These are phyloP conservation scores for Sigmodon hispidus DNA, from an alignment of 2,113 vertebrate species.

Conservation along the genomic window DNA sequence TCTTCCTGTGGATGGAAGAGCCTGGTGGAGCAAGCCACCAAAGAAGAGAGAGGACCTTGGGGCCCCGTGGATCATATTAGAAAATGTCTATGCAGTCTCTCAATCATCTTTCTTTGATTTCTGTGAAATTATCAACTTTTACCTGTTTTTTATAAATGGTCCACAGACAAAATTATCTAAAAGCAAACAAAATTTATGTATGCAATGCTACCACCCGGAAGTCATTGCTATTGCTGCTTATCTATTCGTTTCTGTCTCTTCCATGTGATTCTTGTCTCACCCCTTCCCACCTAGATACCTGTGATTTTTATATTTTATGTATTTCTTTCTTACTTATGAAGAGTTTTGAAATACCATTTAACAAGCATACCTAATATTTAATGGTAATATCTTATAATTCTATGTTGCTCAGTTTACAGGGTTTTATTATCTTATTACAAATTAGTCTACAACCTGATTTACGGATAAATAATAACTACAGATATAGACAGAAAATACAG, in stretches of 20 bases:
- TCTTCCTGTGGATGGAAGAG: neutral
- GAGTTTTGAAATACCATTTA: neutral
- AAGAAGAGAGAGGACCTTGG: neutral
- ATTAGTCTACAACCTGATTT: neutral
- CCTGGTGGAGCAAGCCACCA: accelerated
- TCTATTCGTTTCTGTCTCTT: neutral
- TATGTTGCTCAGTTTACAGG: neutral
- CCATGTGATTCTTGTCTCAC: no score
- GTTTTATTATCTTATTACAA: neutral
- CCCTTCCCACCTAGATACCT: neutral
- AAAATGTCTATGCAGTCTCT: neutral
- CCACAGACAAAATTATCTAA: neutral
- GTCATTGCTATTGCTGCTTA: neutral
- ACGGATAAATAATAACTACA: neutral
- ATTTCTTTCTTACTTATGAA: neutral
- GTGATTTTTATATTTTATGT: neutral
- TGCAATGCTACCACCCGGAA: neutral
- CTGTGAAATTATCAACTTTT: neutral
- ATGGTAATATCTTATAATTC: neutral
- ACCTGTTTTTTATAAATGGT: neutral
- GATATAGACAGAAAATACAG: no score
- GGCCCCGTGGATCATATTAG: neutral
- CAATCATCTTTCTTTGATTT: neutral
- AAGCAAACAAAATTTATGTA: neutral
- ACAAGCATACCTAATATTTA: neutral